Conservation (phyloP, 2,113 vertebrate genomes). For the Paramisgurnus dabryanus region DNA sequence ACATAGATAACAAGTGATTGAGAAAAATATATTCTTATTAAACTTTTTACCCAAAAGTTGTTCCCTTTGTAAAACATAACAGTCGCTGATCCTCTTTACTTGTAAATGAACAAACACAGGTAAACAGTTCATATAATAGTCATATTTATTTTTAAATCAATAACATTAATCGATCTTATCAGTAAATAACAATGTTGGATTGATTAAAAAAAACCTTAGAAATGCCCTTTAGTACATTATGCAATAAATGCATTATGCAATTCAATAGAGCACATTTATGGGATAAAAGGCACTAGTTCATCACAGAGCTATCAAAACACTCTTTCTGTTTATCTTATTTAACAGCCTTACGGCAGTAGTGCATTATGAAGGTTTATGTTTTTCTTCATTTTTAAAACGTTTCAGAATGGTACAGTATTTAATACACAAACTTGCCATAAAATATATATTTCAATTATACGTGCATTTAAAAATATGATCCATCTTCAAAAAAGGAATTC, state of each 20-base stretch:
- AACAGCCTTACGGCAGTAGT: conserved; percentile 74
- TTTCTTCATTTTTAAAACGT: no score
- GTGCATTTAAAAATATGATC: conserved; percentile 68
- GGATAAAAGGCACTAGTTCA: conserved; percentile 69
- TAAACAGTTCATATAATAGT: neutral
- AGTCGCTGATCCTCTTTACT: neutral
- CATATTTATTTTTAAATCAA: conserved; percentile 24
- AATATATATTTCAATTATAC: conserved; percentile 59
- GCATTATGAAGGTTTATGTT: conserved; percentile 63
- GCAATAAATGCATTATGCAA: no score
- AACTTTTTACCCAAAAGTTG: no score
- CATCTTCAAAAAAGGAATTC: conserved; percentile 54
- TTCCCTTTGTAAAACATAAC: no score
- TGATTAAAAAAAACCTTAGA: neutral
- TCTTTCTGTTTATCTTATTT: conserved; percentile 15
- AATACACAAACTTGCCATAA: conserved; percentile 59
- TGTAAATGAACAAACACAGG: neutral
- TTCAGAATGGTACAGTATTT: conserved; percentile 29
- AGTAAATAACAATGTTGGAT: neutral
- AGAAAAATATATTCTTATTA: no score
- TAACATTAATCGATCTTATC: neutral
- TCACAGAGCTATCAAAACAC: conserved; percentile 37
- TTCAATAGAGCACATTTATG: neutral
- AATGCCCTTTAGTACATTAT: conserved; percentile 9
- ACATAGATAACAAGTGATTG: no score